Evolutionary conservation across 1,140 invertebrate genomes (phyloP).

Genomic region (Philopotamus ludificatus): DNA sequence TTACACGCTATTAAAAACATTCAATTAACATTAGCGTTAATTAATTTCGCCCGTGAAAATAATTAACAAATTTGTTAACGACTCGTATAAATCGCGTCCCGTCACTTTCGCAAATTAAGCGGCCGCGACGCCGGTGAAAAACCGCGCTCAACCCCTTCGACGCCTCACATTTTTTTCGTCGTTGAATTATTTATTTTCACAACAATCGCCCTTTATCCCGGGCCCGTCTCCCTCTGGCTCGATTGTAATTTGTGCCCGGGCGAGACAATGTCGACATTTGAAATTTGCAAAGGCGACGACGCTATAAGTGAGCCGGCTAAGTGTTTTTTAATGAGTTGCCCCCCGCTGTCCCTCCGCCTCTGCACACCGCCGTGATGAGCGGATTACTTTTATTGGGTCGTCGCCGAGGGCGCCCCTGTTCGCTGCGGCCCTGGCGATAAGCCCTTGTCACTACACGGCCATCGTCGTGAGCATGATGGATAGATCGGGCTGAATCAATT

Average conservation of each 20-base stretch:
- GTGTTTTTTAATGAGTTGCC: conserved; percentile 24
- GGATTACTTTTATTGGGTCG: conserved; percentile 21
- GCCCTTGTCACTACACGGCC: conserved; percentile 21
- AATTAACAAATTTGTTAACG: no score
- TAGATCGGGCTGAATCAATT: conserved; percentile 12
- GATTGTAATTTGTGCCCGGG: not conserved
- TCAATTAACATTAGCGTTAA: no score
- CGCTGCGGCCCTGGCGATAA: conserved; percentile 8
- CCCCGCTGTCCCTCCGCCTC: not conserved
- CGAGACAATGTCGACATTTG: conserved; percentile 12
- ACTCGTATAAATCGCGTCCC: not conserved
- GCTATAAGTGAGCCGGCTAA: conserved; percentile 11
- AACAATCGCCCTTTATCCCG: no score
- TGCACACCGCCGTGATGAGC: conserved; percentile 2
- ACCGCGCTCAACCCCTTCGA: not conserved
- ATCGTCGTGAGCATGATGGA: conserved; percentile 21
- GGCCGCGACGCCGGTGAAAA: not conserved
- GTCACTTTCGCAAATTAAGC: not conserved
- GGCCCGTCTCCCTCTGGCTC: not conserved
- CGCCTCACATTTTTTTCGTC: no score
- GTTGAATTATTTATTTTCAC: no score
- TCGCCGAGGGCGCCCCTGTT: not conserved
- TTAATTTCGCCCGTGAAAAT: no score
- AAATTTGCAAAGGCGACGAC: conserved; percentile 2
- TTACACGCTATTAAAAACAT: no score